Evolutionary conservation across 2,888 invertebrate species (phyloP).

Genomic region (Deilephila porcellus): DNA sequence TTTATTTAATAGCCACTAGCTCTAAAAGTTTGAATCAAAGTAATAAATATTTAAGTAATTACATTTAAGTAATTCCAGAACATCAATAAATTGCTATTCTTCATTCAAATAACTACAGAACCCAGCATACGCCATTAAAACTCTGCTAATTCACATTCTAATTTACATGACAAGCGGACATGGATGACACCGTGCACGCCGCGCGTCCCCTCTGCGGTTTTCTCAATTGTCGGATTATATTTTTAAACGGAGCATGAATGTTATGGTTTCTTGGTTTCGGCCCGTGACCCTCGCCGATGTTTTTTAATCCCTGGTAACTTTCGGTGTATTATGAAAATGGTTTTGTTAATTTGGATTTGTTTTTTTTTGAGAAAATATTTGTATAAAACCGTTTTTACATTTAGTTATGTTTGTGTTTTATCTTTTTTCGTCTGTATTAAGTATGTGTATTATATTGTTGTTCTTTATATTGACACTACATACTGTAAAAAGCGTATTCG

Average conservation of each 20-base stretch:
- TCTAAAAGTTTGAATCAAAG: too few relatives aligned
- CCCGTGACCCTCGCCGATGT: neutral
- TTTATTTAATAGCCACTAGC: too few relatives aligned
- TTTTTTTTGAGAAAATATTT: neutral
- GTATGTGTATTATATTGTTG: too few relatives aligned
- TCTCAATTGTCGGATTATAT: conserved; percentile 30
- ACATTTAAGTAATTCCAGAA: too few relatives aligned
- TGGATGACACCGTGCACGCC: neutral
- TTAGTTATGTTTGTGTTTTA: too few relatives aligned
- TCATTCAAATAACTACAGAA: neutral
- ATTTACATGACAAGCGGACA: conserved; percentile 22
- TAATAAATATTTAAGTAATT: too few relatives aligned
- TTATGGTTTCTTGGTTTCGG: conserved; percentile 9
- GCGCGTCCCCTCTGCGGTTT: conserved; percentile 29
- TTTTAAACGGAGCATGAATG: conserved; percentile 19
- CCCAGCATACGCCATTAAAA: neutral
- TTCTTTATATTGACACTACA: too few relatives aligned
- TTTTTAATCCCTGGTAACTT: neutral
- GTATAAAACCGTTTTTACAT: too few relatives aligned
- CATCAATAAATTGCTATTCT: neutral
- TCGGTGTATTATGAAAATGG: neutral
- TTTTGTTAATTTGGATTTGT: neutral
- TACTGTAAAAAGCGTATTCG: too few relatives aligned
- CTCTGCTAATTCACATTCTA: conserved; percentile 10
- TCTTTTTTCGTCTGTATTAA: too few relatives aligned